Base-by-base conservation (phyloP, 2,113 vertebrate genomes). In the Plotosus lineatus region DNA sequence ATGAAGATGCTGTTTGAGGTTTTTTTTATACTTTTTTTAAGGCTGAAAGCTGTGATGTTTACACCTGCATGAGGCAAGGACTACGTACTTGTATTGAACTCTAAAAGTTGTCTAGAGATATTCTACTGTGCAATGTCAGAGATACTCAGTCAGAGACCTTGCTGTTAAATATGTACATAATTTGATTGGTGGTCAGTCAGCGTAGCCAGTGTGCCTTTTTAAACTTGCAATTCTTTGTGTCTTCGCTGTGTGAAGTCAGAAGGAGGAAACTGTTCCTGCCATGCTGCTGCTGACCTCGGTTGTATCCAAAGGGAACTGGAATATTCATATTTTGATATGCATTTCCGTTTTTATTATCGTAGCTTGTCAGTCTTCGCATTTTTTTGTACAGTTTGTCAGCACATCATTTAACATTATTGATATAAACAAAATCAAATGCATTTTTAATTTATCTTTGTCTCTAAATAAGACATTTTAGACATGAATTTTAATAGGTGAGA, bases 191-290 rank as follows among this genome's bases (percentile, higher is more conserved):
- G 77, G 81, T 86, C n/a, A 83, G 84, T 84, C 84, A 73, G 87
- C 80, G 56, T 89, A 90, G 90, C 90, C 87, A 6, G 55, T 78
- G 91, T 92, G 91, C 91, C 90, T 91, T 93, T 89, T 89, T 55
- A 73, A 84, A 63, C 74, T 83, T 82, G 86, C 85, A 89, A 87
- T 90, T 85, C 88, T 88, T 48, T 85, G 36, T 74, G 42, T 74
- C 75, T 48, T 68, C 50, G 26, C 40, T 21, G 48, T 33, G 56
- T 65, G 36, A 73, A n/a, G 15, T 74, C 15, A 84, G 82, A 75
- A n/a, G 87, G 83, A 63, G 83, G 74, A 75, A 84, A 85, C 77
- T 83, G 48, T 79, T 88, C 86, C 88, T 84, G 86, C 88, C 90
- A 23, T 88, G 88, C 88, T 91, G 90, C 90, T 92, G 90, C 55